Percentiles rank a stretch among this genome's conserved stretches.
phyloP scores from a whole-genome alignment of 2,888 invertebrate species.

The Drosophila parthenogenetica region DNA sequence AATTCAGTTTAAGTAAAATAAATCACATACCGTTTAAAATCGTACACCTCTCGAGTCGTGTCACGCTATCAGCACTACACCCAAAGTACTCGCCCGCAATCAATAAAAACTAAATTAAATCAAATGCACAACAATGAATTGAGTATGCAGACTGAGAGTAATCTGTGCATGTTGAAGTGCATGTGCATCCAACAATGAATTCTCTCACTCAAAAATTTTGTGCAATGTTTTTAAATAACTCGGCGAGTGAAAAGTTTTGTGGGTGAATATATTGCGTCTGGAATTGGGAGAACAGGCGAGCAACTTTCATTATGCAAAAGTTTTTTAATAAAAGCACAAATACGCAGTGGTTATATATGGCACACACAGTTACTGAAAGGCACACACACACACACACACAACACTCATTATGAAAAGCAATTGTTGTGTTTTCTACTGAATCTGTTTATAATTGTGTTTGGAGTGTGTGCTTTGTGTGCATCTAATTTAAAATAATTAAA shows the following conservation, averaged over 20 bases:
- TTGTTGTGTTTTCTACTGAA: slow-evolving; percentile 50
- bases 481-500: slow-evolving; percentile 66
- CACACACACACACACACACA: neutral
- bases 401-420: slow-evolving; percentile 59
- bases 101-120: slow-evolving; percentile 52
- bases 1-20: too few species aligned
- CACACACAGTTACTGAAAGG: slow-evolving; percentile 15
- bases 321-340: slow-evolving; percentile 78
- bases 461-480: slow-evolving; percentile 27
- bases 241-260: slow-evolving; percentile 47
- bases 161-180: neutral
- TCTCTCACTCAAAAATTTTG: slow-evolving; percentile 38
- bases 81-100: slow-evolving; percentile 26
- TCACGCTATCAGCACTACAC: neutral
- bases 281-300: slow-evolving; percentile 63
- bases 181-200: slow-evolving; percentile 16
- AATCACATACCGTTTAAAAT: too few species aligned
- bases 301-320: slow-evolving; percentile 77
- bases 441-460: slow-evolving; percentile 47
- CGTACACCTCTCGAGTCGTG: neutral
- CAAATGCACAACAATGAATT: slow-evolving; percentile 24
- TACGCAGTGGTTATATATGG: slow-evolving; percentile 52
- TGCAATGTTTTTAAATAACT: slow-evolving; percentile 63
- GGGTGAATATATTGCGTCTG: slow-evolving; percentile 58
- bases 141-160: neutral